phyloP scores from a whole-genome alignment of 2,888 invertebrate genomes.

The Nemoura dubitans region DNA sequence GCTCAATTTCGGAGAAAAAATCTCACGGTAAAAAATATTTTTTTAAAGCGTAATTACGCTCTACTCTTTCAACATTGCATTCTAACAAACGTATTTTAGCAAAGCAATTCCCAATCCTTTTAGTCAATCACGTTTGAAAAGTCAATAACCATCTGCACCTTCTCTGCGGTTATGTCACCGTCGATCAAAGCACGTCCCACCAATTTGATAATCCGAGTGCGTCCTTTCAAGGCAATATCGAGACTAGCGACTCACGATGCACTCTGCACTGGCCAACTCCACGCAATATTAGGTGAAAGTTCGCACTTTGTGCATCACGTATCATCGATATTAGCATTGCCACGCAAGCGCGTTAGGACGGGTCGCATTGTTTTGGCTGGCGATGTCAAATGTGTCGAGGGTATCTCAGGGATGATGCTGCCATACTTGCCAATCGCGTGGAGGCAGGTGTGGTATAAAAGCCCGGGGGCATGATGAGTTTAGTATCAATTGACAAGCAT shows the following conservation, averaged over 20 bases:
- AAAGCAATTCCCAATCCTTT: no score
- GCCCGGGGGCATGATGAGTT: slow-evolving; percentile 29
- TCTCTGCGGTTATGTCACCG: background rate
- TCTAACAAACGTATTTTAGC: no score
- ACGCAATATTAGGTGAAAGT: slow-evolving; percentile 2
- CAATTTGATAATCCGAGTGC: background rate
- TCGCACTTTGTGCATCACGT: background rate
- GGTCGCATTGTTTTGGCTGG: background rate
- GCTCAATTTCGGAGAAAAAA: no score
- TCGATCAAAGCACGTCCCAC: background rate
- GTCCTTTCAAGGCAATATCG: background rate
- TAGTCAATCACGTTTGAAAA: background rate
- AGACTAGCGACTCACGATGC: background rate
- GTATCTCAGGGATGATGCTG: slow-evolving; percentile 10
- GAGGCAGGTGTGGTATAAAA: slow-evolving; percentile 24
- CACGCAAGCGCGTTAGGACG: background rate
- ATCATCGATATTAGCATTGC: background rate
- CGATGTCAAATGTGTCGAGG: background rate
- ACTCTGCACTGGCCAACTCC: background rate
- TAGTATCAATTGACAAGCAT: slow-evolving; percentile 36
- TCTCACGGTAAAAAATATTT: no score
- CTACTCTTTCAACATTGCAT: no score
- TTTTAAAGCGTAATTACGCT: no score
- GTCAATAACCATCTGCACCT: background rate
- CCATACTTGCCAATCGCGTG: background rate